These are phyloP conservation scores for Drosophila cyrtoloma DNA, from an alignment of 2,888 invertebrate genomes.

Conservation along the genomic window DNA sequence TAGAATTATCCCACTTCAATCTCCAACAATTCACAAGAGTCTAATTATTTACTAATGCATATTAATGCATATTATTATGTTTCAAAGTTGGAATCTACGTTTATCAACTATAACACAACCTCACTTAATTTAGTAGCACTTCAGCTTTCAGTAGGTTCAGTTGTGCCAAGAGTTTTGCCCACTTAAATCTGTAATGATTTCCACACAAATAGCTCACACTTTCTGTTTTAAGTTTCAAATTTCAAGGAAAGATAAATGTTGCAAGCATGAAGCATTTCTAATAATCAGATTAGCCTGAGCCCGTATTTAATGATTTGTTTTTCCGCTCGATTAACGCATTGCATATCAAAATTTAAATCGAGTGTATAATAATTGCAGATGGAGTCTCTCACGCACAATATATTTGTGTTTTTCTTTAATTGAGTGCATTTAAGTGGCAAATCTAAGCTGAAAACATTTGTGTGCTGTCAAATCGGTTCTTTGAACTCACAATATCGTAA, in stretches of 20 bases:
- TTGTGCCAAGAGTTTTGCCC: background rate
- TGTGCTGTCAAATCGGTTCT: background rate
- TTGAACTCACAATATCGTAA: background rate
- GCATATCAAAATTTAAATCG: constrained; percentile 22
- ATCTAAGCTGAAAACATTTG: background rate
- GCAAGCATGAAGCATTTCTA: background rate
- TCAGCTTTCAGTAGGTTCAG: background rate
- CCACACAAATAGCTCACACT: background rate
- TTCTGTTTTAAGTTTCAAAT: background rate
- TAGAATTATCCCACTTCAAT: background rate
- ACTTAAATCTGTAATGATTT: background rate
- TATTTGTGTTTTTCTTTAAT: constrained; percentile 15
- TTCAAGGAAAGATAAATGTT: background rate
- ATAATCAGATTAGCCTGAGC: background rate
- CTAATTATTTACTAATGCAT: constrained; percentile 11
- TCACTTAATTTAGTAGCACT: background rate
- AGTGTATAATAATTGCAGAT: constrained; percentile 28
- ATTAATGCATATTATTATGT: constrained; percentile 13
- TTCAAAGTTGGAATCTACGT: background rate
- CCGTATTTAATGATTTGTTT: background rate
- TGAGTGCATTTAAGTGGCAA: constrained; percentile 21
- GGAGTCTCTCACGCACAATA: constrained; percentile 12
- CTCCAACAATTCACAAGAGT: background rate
- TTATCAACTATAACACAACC: background rate
- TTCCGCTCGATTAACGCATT: constrained; percentile 28